Evolutionary conservation across 2,888 invertebrate genomes (phyloP).

Genomic region (Arrhopalites spinosus): DNA sequence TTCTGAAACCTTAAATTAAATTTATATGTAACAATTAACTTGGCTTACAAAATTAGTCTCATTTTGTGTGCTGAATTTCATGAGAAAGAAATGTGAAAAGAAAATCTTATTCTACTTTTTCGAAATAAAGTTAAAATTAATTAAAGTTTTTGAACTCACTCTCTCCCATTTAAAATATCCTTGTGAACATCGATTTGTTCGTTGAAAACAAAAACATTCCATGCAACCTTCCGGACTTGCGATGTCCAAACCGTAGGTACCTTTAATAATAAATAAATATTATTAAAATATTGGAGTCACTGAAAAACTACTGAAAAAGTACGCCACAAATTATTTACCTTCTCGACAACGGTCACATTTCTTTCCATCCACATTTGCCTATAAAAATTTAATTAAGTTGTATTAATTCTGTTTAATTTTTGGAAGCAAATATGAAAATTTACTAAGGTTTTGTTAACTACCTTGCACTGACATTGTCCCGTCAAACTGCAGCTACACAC

Average conservation of each 20-base stretch:
- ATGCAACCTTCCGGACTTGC: slow-evolving; percentile 87
- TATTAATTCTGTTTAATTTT: neutral
- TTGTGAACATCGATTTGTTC: slow-evolving; percentile 78
- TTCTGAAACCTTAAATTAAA: no score
- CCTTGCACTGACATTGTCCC: slow-evolving; percentile 91
- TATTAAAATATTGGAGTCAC: no score
- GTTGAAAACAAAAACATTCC: slow-evolving; percentile 93
- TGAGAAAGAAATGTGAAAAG: no score
- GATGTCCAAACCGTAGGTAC: slow-evolving; percentile 79
- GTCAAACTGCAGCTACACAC: slow-evolving; percentile 72
- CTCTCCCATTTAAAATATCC: slow-evolving; percentile 83
- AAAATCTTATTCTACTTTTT: neutral
- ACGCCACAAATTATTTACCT: slow-evolving; percentile 62
- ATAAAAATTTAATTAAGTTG: neutral
- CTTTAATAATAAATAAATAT: no score
- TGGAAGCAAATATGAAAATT: no score
- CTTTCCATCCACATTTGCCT: slow-evolving; percentile 81
- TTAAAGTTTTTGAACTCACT: slow-evolving; percentile 58
- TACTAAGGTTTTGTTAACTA: no score
- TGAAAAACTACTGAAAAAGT: no score
- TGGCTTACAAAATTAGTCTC: no score
- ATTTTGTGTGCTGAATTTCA: no score
- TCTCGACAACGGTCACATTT: slow-evolving; percentile 82
- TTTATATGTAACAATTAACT: no score
- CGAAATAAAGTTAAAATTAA: neutral